Base-by-base conservation (phyloP, 2,113 vertebrate genomes). In the Daubentonia madagascariensis region DNA sequence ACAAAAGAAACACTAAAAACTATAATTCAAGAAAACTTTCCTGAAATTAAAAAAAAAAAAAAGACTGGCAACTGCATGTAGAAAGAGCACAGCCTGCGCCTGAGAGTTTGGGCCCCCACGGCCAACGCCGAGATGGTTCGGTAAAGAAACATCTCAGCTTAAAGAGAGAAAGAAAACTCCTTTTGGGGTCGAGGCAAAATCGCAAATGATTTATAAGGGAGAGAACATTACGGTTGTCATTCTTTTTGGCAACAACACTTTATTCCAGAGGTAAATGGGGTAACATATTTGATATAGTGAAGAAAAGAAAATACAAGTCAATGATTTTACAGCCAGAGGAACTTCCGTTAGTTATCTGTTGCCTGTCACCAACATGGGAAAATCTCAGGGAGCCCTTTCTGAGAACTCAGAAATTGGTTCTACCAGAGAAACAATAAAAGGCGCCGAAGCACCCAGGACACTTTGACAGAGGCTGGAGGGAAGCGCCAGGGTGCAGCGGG, bases 71-170 rank as follows among this genome's bases (percentile, higher is more conserved):
- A 67, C 32, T 18, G 3, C 30, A 35, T 65, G 2, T 14, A 6
- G 13, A 65, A 32, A 65, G 63, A 65, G 63, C 63, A 65, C 12
- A 32, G 6, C 63, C 30, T 65, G 30, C 32, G 63, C 32, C 59
- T 85, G 57, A 65, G 14, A 18, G 23, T 20, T 35, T 43, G 68
- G n/a, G 43, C 9, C 13, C 13, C 28, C 32, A 35, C 12, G 25
- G n/a, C 28, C 35, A 7, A 25, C 0, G 0, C 35, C 35, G 5
- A n/a, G 48, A 4, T 3, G 1, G 2, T 40, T 43, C n/a, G n/a
- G n/a, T n/a, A n/a, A n/a, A n/a, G n/a, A n/a, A n/a, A n/a, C n/a
- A n/a, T n/a, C n/a, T n/a, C n/a, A n/a, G n/a, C n/a, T n/a, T n/a
- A 52, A 30, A 17, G 6, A 50, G 30, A 57, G 17, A 35, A 25